Conservation (phyloP, 2,113 vertebrate genomes). For the Australoheros scitulus region DNA sequence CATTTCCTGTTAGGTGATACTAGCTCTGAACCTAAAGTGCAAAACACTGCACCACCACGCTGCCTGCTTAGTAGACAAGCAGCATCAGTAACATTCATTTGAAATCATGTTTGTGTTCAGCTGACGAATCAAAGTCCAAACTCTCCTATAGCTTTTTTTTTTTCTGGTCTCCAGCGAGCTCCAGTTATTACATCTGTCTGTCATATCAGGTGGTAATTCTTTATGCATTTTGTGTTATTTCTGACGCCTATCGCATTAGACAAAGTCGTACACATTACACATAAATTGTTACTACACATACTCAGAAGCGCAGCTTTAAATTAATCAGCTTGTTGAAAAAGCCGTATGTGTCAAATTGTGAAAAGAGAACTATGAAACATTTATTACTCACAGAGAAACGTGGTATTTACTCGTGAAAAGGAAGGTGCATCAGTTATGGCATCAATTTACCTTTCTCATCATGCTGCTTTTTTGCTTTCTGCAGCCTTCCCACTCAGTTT, state of each 20-base stretch:
- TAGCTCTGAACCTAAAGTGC: not conserved
- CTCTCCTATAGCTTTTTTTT: not conserved
- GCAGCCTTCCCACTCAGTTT: conserved; percentile 12
- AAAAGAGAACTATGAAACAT: not conserved
- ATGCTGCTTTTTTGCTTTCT: not conserved
- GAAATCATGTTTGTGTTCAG: not conserved
- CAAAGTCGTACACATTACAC: not conserved
- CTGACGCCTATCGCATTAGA: not conserved
- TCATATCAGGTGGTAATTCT: not conserved
- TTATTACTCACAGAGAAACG: not conserved
- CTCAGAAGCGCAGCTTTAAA: not conserved
- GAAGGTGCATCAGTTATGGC: not conserved
- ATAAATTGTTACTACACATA: not conserved
- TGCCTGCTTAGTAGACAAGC: not conserved
- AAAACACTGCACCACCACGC: not conserved
- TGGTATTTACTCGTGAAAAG: not conserved
- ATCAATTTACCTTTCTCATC: not conserved
- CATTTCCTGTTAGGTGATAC: not conserved
- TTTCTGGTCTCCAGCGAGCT: not conserved
- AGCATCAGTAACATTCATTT: not conserved
- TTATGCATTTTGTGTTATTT: not conserved
- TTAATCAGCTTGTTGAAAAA: not conserved
- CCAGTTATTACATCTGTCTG: not conserved
- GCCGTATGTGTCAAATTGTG: conserved; percentile 1
- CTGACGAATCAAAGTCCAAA: not conserved